Evolutionary conservation across 2,888 invertebrate species (phyloP), one percentile per base, ranked within the genome.

Genomic region (Melieria picta): DNA sequence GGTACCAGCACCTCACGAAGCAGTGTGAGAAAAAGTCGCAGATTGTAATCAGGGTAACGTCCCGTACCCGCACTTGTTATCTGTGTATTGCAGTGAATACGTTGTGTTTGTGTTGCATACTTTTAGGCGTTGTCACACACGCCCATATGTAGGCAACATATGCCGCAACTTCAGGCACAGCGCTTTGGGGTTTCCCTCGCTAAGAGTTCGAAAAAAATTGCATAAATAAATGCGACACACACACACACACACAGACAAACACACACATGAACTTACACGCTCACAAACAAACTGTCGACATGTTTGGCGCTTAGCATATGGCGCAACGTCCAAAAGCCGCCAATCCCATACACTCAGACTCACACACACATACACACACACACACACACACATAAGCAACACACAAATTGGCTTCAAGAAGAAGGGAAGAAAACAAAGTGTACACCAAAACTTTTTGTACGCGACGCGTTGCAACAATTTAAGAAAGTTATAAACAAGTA

Each of bases 401-500:
- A 52, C 64, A 16, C 4, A 47, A 48, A 64, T 11, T 16, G 13
- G n/a, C 30, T 65, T 3, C 42, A 5, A 52, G 42, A 5, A 46
- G 11, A 50, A 11, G 13, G 7, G 48, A 43, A 16, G n/a, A 48
- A 63, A 63, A 63, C 52, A 52, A 10, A 11, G 16, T 42, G 7
- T n/a, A 50, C 16, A 11, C 11, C 9, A 60, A 42, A 58, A 58
- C 60, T 67, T 67, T 43, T 46, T 43, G 60, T 58, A 6, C 50
- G 30, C 30, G 30, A 30, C 30, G 30, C 30, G 30, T 57, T 66
- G 60, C 55, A 64, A 60, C 64, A 68, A 45, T 68, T 30, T 72
- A 64, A 68, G 72, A 68, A 68, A 72, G 68, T 72, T 72, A 72
- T 65, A 68, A 72, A 68, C 68, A 72, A 72, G 55, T 68, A 72